phyloP scores from a whole-genome alignment of 64 coral and sea anemone species.

The Pocillopora verrucosa region DNA sequence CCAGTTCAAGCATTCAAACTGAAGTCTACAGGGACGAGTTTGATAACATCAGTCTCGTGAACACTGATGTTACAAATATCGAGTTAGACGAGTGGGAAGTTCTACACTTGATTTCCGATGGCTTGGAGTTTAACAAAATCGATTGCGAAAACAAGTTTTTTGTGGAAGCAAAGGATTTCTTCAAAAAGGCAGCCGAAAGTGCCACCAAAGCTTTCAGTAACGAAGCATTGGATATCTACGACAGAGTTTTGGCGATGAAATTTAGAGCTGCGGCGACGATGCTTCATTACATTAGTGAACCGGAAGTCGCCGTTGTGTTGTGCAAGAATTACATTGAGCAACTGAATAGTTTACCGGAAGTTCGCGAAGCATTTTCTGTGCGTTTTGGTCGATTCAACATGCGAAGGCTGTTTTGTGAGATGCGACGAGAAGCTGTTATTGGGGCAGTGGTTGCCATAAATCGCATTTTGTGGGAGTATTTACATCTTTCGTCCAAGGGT shows the following conservation, averaged over 20 bases:
- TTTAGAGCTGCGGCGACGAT: constrained; percentile 73
- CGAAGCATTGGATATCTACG: constrained; percentile 63
- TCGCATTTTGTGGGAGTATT: constrained; percentile 69
- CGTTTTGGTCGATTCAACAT: constrained; percentile 56
- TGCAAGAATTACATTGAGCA: constrained; percentile 64
- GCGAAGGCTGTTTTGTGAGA: constrained; percentile 55
- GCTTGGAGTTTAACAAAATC: constrained; percentile 38
- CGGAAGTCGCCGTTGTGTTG: constrained; percentile 64
- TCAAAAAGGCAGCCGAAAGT: constrained; percentile 49
- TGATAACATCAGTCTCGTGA: constrained; percentile 6
- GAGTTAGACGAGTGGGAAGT: constrained; percentile 61
- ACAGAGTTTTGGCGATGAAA: constrained; percentile 71
- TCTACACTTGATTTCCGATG: constrained; percentile 45
- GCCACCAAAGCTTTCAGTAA: constrained; percentile 69
- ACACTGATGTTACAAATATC: constrained; percentile 20
- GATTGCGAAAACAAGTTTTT: constrained; percentile 46
- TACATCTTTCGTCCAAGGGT: constrained; percentile 47
- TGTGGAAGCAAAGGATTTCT: constrained; percentile 54
- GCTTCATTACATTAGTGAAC: constrained; percentile 52
- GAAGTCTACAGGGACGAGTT: constrained; percentile 19
- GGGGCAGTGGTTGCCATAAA: constrained; percentile 54
- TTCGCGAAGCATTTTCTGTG: constrained; percentile 47
- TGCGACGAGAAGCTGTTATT: constrained; percentile 57
- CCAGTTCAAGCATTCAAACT: background rate
- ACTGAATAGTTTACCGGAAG: constrained; percentile 65